A percentile compares a stretch with the other conserved stretches of the same genome.
Evolutionary conservation across 1,140 invertebrate species (phyloP).

Genomic region (Solenopsis fugax): DNA sequence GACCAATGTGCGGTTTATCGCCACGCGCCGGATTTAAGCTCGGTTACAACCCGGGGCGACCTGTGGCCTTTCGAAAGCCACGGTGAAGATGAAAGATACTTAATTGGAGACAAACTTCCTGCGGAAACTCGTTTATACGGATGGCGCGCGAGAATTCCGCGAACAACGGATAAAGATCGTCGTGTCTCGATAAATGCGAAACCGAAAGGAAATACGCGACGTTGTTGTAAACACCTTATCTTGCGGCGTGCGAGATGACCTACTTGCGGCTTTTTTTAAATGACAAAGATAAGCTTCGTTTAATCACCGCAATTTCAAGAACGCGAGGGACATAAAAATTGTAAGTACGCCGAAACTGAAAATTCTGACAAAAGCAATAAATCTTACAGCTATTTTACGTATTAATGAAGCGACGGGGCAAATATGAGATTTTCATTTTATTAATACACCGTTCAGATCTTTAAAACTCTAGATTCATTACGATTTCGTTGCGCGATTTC

Average conservation of each 20-base stretch:
- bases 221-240: constrained; percentile 26
- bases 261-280: neutral
- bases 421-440: neutral
- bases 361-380: neutral
- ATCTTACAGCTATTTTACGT: neutral
- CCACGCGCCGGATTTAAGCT: neutral
- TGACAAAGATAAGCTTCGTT: neutral
- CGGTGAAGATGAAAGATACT: neutral
- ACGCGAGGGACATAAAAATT: neutral
- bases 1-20: neutral
- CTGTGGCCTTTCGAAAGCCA: neutral
- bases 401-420: neutral
- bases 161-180: constrained; percentile 5
- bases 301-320: neutral
- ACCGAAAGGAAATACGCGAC: constrained; percentile 1
- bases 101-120: neutral
- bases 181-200: neutral
- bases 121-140: neutral
- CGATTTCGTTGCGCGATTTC: neutral
- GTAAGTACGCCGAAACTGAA: neutral
- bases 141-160: neutral
- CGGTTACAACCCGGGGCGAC: neutral
- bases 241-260: neutral
- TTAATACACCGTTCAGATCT: neutral
- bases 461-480: neutral